Base-by-base conservation (phyloP, 2,888 invertebrate species). In the Agriotes lineatus region DNA sequence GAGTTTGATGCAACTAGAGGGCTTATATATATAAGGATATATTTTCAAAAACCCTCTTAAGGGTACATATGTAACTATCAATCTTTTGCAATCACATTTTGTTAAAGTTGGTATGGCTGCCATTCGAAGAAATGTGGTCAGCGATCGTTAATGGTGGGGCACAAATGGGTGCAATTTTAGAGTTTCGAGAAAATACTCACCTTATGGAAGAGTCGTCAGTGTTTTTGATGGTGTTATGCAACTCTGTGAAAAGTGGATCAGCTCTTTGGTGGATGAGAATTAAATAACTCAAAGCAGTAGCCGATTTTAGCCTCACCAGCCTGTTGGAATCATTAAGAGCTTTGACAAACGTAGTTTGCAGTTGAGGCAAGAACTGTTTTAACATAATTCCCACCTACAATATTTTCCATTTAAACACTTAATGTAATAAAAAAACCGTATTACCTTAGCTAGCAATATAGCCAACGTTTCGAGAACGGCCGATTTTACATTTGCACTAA, bases 321-420 rank as follows among this genome's bases (percentile, higher is more conserved):
- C 97, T 88, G 83, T 93, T 93, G 20, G 93, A 90, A 84, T 99
- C 99, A 82, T 94, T 93, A 62, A 99, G 87, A 2, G 98, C 95
- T 86, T 98, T 98, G 59, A 98, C 88, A 86, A 99, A 99, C 14
- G 99, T 99, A 1, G 98, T 98, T 87, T 99, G 99, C 37, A 99
- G 89, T 85, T 99, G 99, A 1, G 99, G 99, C 79, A 99, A 88
- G 87, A 99, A 99, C 83, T 99, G 98, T 84, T 97, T 97, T 83
- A 99, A 85, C 92, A 96, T 93, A 35, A 93, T 90, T 45, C 97
- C 97, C 71, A 97, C 97, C 94, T 95, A 81, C 16, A 80, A 7
- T 35, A 35, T 33, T 33, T 54, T n/a, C 10, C 1, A 12, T 14
- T 30, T 6, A 12, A 22, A 7, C 14, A n/a, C 54, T 14, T 19